These are phyloP conservation scores for Caenorhabditis wallacei DNA, from an alignment of 2,888 invertebrate genomes.

Conservation along the genomic window DNA sequence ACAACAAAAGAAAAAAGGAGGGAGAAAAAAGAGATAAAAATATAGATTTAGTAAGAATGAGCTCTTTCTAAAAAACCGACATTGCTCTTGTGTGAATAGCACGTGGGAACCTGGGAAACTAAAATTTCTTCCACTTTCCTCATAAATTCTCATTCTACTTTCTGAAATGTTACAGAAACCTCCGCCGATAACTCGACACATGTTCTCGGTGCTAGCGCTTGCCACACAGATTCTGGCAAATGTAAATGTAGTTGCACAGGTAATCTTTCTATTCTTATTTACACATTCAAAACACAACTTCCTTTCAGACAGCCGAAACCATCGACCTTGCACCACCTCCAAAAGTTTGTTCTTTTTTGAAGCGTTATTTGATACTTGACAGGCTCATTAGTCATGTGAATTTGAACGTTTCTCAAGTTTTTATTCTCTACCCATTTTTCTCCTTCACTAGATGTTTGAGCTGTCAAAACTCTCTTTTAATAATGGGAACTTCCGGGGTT, in stretches of 20 bases:
- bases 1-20: slow-evolving; percentile 21
- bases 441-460: slow-evolving; percentile 20
- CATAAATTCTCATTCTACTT: background rate
- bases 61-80: slow-evolving; percentile 2
- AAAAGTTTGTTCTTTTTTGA: slow-evolving; percentile 45
- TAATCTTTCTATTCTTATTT: slow-evolving; percentile 44
- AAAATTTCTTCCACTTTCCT: background rate
- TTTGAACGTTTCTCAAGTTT: slow-evolving; percentile 41
- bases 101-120: slow-evolving; percentile 36
- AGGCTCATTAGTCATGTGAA: slow-evolving; percentile 36
- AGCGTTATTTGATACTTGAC: slow-evolving; percentile 26
- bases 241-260: slow-evolving; percentile 78
- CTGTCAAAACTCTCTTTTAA: slow-evolving; percentile 2
- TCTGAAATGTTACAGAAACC: slow-evolving; percentile 30
- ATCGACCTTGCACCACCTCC: slow-evolving; percentile 62
- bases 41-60: background rate
- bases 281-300: slow-evolving; percentile 2
- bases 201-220: slow-evolving; percentile 80
- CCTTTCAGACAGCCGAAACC: slow-evolving; percentile 63
- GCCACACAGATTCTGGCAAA: slow-evolving; percentile 79
- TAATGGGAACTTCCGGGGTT: slow-evolving; percentile 18
- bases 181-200: slow-evolving; percentile 61
- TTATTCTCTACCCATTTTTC: background rate
- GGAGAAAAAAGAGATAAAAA: background rate
- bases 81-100: slow-evolving; percentile 17